Base-by-base conservation (phyloP, 2,113 vertebrate genomes). In the Jacana jacana region DNA sequence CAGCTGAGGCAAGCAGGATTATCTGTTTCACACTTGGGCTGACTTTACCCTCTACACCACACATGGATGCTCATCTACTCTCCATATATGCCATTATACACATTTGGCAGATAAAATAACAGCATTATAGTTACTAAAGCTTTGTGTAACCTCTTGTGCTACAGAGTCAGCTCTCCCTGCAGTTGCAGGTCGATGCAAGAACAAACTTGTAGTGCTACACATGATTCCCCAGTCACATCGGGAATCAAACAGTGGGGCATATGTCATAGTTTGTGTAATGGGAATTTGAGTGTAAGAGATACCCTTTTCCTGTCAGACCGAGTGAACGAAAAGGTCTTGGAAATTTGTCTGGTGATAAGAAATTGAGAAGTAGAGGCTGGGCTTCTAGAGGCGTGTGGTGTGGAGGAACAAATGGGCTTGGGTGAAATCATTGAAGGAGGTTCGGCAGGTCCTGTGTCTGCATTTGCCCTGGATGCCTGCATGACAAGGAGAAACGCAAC, bases 161-260 rank as follows among this genome's bases (percentile, higher is more conserved):
- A 46, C 20, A 58, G 61, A 88, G 35, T 70, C 51, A 66, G 18
- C 15, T 85, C 23, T 68, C 17, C 6, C 18, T 77, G 40, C 18
- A 35, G 40, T 13, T 80, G 54, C 71, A 86, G 48, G 77, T 46
- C 1, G 4, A 10, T 40, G 49, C 80, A 91, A 88, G 91, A 94
- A 30, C 31, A 78, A 84, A 83, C 83, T 46, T 60, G 33, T 13
- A 42, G 18, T 37, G 24, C 20, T 52, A 17, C 44, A 52, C 12
- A 3, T 11, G 17, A 51, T 71, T 70, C 42, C 28, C 9, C 22
- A 39, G 48, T 7, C 65, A 39, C 0, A 2, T 11, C 0, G 0
- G 39, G 69, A 63, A 55, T 73, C 42, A 69, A 93, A 83, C 16
- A 60, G 44, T 1, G 7, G 76, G 58, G 58, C 16, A 4, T 16